Conservation (phyloP, 1,140 invertebrate genomes). For the Anoplophora glabripennis region DNA sequence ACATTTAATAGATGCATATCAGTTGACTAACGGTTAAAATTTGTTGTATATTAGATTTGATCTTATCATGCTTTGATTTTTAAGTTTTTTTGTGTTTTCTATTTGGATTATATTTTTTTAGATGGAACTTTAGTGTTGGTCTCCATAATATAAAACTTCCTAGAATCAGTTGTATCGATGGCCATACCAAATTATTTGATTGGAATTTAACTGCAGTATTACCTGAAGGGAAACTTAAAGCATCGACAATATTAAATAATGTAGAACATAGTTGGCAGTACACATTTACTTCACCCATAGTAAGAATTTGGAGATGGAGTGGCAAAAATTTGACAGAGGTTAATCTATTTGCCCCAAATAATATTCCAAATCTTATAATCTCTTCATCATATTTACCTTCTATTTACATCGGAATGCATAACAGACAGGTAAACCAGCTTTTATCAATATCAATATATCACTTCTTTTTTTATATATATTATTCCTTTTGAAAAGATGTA, state of each 20-base stretch:
- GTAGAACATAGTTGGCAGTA: slow-evolving; percentile 65
- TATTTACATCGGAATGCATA: slow-evolving; percentile 83
- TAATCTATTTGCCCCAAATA: slow-evolving; percentile 63
- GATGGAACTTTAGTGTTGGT: slow-evolving; percentile 95
- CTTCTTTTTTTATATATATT: no score
- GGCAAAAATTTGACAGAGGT: slow-evolving; percentile 62
- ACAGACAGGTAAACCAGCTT: slow-evolving; percentile 61
- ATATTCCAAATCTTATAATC: slow-evolving; percentile 13
- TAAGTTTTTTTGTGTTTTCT: background rate
- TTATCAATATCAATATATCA: slow-evolving; percentile 6
- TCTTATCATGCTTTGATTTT: background rate
- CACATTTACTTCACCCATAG: slow-evolving; percentile 79
- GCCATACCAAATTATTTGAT: slow-evolving; percentile 50
- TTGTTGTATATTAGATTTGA: no score
- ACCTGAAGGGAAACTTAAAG: slow-evolving; percentile 73
- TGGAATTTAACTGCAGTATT: slow-evolving; percentile 64
- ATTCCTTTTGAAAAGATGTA: no score
- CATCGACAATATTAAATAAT: slow-evolving; percentile 56
- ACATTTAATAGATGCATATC: no score
- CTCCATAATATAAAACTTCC: slow-evolving; percentile 75
- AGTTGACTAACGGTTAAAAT: no score
- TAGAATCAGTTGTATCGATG: slow-evolving; percentile 38
- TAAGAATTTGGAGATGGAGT: slow-evolving; percentile 75
- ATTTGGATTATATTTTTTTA: slow-evolving; percentile 45
- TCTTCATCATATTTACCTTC: slow-evolving; percentile 57